Base-by-base conservation (phyloP, 2,113 vertebrate species). In the Ovis canadensis region DNA sequence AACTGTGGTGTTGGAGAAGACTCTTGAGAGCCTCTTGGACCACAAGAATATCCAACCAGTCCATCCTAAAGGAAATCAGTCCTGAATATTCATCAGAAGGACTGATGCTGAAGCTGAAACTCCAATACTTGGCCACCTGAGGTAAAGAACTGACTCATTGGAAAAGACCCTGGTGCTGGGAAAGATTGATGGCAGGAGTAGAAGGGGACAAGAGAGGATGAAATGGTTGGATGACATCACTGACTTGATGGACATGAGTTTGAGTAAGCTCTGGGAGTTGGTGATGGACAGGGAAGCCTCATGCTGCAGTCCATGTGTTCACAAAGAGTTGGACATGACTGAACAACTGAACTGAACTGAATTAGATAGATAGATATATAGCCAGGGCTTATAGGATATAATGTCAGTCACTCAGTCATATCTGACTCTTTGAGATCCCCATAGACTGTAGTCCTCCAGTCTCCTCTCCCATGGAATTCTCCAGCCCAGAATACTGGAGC, bases 291-390 rank as follows among this genome's bases (percentile, higher is more conserved):
- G n/a, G n/a, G 64, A 71, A 64, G 31, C 62, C 62, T 64, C 7
- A 7, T 64, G 19, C 10, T 71, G n/a, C 17, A 36, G n/a, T 12
- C n/a, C 64, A 12, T 23, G 64, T 10, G 19, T 71, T 71, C n/a
- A 71, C n/a, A 36, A 67, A 67, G n/a, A 21, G n/a, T 11, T 0
- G 2, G n/a, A 71, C 9, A 36, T 0, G 4, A 36, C 19, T 36
- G 64, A 71, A 4, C 0, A 0, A 36, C n/a, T 71, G 64, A 71
- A 36, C 64, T 71, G 19, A 71, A 71, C n/a, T 71, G 17, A 36
- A 71, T 11, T 71, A 36, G 64, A 71, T 71, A 67, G n/a, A 67
- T 67, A 36, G 17, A 71, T 64, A 64, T 1, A 64, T 36, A 71
- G 64, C 9, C 64, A 71, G 64, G 64, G 19, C 19, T 36, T 36